Base-by-base conservation (phyloP, 2,888 invertebrate species). In the Ephialtes manifestator region DNA sequence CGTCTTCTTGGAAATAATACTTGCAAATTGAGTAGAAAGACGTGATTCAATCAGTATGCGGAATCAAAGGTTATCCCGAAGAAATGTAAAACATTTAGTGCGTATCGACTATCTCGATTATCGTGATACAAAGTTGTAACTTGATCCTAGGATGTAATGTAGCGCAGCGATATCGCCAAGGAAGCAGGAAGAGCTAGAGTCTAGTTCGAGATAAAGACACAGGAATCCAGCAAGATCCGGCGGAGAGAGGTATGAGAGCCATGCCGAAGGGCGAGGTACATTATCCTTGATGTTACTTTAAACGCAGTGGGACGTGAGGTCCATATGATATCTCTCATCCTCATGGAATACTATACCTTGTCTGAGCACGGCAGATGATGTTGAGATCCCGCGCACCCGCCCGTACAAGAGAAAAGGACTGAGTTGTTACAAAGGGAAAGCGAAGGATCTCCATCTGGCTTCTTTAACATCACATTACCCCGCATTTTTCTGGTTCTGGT, bases 261-360 rank as follows among this genome's bases (percentile, higher is more conserved):
- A 88, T 85, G 87, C 85, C 84, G 86, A 84, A 87, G 88, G 87
- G 87, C 87, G 85, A 78, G 87, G 89, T 90, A 87, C 90, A 90
- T 92, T 90, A 89, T 86, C 86, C 85, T 89, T 87, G 88, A 89
- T 88, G 89, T 87, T 85, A 89, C 86, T 89, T 89, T 90, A 89
- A 89, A 87, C 87, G 89, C 85, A 81, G 72, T 71, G 84, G 65
- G 65, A 86, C 85, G 87, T 84, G 87, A 83, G 81, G 74, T 65
- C 78, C 83, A 84, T 86, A 82, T 78, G 86, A 88, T 85, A 84
- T 86, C 80, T 77, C 76, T 81, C 70, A 80, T 78, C 55, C 65
- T 81, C 77, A 24, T 70, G 53, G 76, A 79, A 82, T 82, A 81
- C 81, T 76, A 78, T 82, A 79, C 79, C 51, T 63, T 60, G 77